Evolutionary conservation across 2,888 invertebrate species (phyloP), one percentile per base, ranked within the genome.

Genomic region (Aquatica leii): DNA sequence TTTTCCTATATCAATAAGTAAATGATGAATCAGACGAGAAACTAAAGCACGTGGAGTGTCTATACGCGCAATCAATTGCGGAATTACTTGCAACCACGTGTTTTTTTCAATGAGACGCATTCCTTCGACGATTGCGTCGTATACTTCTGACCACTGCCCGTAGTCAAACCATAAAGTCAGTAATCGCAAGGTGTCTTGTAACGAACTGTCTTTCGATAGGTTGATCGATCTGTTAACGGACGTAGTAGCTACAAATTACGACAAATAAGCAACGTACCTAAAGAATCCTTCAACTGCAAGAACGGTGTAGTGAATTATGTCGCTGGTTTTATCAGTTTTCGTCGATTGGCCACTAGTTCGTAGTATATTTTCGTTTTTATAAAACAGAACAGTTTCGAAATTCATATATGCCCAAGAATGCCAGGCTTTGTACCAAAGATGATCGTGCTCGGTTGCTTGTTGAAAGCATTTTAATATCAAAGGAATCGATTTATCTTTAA

Each of bases 31-130:
- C 43, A 98, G 84, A 66, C 93, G 90, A 0, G 94, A 93, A 0
- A 98, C 97, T 56, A 95, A 82, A 55, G 91, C 90, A 34, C 96
- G 86, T 0, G 94, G 94, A 0, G 97, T 97, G 77, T 99, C 99
- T 66, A 99, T 98, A 55, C 99, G 87, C 0, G 99, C 98, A 69
- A 99, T 99, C 24, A 99, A 84, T 80, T 99, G 99, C 0, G 99
- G 99, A 71, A 99, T 98, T 0, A 99, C 98, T 86, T 99, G 98
- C 8, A 99, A 85, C 99, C 99, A 99, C 1, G 97, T 98, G 76
- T 98, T 97, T 65, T 99, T 95, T 77, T 97, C 96, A 40, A 98
- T 97, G 1, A 93, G 88, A 71, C 94, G 88, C 69, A 98, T 92
- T 0, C 97, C 97, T 72, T 96, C 97, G 0, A 91, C 87, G 37